Evolutionary conservation across 2,797 vertebrate genomes (phyloP).

Genomic region (Tauraco hartlaubi): DNA sequence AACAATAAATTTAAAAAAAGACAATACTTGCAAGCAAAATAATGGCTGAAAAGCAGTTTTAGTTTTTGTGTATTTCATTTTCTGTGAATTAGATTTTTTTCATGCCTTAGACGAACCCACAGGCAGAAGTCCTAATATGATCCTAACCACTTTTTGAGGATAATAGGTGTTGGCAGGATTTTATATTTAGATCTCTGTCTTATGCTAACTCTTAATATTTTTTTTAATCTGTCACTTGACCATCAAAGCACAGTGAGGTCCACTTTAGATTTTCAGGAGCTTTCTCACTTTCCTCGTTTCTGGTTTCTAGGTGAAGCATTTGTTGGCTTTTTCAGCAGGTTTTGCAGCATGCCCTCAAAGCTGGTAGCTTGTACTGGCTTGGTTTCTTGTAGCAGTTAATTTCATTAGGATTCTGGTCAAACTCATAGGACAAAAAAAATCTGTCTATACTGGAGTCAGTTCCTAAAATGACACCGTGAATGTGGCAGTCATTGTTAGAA

Average conservation of each 20-base stretch:
- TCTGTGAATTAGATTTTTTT: not conserved
- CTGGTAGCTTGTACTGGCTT: not conserved
- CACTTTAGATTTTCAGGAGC: not conserved
- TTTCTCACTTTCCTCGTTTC: not conserved
- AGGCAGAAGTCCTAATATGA: not conserved
- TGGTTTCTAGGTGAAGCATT: not conserved
- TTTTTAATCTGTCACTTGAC: not conserved
- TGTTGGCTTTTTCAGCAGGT: not conserved
- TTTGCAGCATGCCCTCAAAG: not conserved
- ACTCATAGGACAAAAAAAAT: not conserved
- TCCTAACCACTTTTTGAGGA: not conserved
- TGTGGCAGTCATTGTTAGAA: not conserved
- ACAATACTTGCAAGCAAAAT: not conserved
- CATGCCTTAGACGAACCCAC: not conserved
- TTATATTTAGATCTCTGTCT: not conserved
- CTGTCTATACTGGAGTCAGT: not conserved
- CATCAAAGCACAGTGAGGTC: not conserved
- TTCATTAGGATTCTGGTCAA: constrained; percentile 41
- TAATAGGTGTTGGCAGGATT: not conserved
- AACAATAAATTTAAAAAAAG: constrained; percentile 53
- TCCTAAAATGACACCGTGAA: constrained; percentile 31
- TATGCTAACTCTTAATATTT: not conserved
- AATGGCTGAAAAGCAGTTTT: not conserved
- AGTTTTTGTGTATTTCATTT: not conserved
- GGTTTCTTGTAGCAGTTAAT: not conserved